Percentiles rank a stretch among this genome's conserved stretches.
Conservation (phyloP, 2,113 vertebrate genomes). For the Pica pica region DNA sequence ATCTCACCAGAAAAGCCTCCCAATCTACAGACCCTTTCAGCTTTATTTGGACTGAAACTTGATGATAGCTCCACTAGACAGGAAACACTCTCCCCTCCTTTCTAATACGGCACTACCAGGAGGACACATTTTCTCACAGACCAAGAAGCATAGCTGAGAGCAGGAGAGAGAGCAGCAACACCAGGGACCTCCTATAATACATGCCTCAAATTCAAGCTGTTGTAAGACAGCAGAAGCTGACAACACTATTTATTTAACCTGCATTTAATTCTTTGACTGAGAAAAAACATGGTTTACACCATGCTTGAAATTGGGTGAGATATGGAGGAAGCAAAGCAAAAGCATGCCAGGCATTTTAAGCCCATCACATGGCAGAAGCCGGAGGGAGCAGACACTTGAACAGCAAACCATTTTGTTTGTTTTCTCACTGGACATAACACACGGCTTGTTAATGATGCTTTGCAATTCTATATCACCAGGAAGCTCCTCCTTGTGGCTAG, state of each 20-base stretch:
- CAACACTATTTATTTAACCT: constrained; percentile 44
- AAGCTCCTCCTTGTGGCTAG: not conserved
- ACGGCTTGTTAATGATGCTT: not conserved
- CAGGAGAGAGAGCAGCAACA: not conserved
- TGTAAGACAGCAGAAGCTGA: constrained; percentile 9
- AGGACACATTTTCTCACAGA: constrained; percentile 70
- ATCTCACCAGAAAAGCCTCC: constrained; percentile 56
- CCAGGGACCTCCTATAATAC: not conserved
- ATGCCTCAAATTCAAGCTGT: not conserved
- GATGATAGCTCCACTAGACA: constrained; percentile 63
- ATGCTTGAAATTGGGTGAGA: not conserved
- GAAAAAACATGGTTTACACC: not conserved
- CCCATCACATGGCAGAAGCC: not conserved
- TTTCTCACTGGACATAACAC: not conserved
- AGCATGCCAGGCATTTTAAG: not conserved
- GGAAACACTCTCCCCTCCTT: constrained; percentile 59
- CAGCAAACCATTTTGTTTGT: not conserved
- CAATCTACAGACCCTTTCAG: constrained; percentile 50
- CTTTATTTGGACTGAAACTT: constrained; percentile 73
- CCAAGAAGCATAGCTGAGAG: not conserved
- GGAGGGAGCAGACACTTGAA: not conserved
- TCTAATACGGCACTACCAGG: constrained; percentile 12
- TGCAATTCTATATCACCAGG: not conserved
- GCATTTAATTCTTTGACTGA: constrained; percentile 35
- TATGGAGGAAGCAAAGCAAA: not conserved